Evolutionary conservation across 2,113 vertebrate species (phyloP), one percentile per base, ranked within the genome.

Genomic region (Corythornis vintsioides): DNA sequence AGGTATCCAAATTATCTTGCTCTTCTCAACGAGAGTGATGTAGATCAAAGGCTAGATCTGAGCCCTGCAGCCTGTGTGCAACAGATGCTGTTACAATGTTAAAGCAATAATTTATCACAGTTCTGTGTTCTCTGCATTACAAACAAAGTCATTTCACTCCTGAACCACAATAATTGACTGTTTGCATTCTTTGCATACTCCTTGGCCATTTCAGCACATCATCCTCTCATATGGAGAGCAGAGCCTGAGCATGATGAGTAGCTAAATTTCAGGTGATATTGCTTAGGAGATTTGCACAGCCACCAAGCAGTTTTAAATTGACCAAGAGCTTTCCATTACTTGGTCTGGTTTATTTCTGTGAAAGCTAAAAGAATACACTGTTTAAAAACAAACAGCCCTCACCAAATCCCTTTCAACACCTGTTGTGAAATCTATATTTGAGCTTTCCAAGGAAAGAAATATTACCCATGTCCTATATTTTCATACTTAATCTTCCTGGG

Each of bases 31-130:
- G 11, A 31, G 71, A 75, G 38, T 6, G 19, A 50, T 63, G 47
- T 8, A 47, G 73, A 93, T 94, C 83, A 88, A 92, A 90, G 83
- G 66, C 56, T 7, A 24, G 48, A 90, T 87, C 38, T 85, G 42
- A 92, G 77, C 71, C 73, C 91, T 10, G 16, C 65, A 89, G 86
- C 86, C 86, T 92, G 63, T 29, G 76, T 56, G 77, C 90, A 95
- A 82, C 90, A 94, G 88, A 90, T 95, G 83, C 47, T 86, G n/a
- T 55, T 79, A 35, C 52, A 13, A 29, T 64, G 71, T 76, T 88
- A 52, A 75, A 94, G 65, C 52, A 94, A 90, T 93, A 91, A 94
- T 95, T 94, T 83, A 86, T 92, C 88, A 33, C 25, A 81, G 35
- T 66, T 74, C 15, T 57, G 47, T 53, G 82, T 61, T 86, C 76